A percentile compares a stretch with the other conserved stretches of the same genome.
Evolutionary conservation across 2,113 vertebrate species (phyloP).

Genomic region (Podarcis raffonei): DNA sequence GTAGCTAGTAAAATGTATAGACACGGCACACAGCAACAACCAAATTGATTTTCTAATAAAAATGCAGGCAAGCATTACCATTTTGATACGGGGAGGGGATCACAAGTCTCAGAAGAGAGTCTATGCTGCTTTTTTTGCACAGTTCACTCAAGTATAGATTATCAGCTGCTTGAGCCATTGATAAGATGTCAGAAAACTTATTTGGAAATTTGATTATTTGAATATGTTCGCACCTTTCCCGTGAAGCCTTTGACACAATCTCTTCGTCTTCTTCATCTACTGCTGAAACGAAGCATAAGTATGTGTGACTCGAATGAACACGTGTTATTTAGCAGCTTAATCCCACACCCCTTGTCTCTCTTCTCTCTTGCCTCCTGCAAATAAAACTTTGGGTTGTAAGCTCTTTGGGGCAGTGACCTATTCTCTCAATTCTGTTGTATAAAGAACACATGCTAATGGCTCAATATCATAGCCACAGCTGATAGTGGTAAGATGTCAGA

Average conservation of each 20-base stretch:
- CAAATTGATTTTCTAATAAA: slow-evolving; percentile 6
- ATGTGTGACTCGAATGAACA: too few relatives aligned
- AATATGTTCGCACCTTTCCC: neutral
- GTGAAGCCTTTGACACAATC: neutral
- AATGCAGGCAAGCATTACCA: neutral
- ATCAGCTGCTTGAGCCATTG: neutral
- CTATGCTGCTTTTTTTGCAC: too few relatives aligned
- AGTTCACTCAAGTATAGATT: neutral
- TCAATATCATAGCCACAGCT: too few relatives aligned
- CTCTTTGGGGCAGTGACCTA: too few relatives aligned
- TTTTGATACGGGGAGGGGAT: neutral
- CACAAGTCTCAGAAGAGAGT: neutral
- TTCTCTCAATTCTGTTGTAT: too few relatives aligned
- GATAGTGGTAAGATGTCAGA: too few relatives aligned
- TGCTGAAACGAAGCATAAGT: too few relatives aligned
- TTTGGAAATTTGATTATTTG: neutral
- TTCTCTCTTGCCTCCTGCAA: too few relatives aligned
- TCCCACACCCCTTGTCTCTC: too few relatives aligned
- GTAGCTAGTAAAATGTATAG: slow-evolving; percentile 37
- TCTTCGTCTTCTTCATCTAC: neutral
- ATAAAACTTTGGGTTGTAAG: too few relatives aligned
- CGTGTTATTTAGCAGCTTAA: too few relatives aligned
- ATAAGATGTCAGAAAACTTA: slow-evolving; percentile 29
- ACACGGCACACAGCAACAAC: slow-evolving; percentile 21
- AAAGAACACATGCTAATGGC: too few relatives aligned